Evolutionary conservation across 2,797 vertebrate species (phyloP).

Genomic region (Rhyacichthys aspro): DNA sequence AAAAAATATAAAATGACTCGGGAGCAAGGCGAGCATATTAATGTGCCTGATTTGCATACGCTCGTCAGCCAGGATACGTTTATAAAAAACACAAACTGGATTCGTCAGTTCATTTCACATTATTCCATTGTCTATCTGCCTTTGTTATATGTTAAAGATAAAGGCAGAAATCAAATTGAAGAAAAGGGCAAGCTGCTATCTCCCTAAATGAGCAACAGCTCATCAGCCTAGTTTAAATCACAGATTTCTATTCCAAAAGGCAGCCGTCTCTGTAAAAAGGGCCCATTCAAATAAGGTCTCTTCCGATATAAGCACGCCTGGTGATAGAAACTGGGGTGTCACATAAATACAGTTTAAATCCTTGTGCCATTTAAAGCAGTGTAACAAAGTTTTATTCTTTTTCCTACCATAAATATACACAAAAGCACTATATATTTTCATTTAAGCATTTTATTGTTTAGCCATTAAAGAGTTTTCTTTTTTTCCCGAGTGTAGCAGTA

Average conservation of each 20-base stretch:
- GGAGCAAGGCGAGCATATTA: conserved; percentile 85
- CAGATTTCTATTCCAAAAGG: conserved; percentile 84
- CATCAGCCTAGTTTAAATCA: conserved; percentile 85
- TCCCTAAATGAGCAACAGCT: conserved; percentile 86
- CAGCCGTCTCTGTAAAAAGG: conserved; percentile 69
- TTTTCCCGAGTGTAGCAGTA: background rate
- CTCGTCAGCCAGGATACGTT: conserved; percentile 84
- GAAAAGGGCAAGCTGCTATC: conserved; percentile 86
- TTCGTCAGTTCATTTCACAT: conserved; percentile 86
- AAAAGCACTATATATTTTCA: conserved; percentile 9
- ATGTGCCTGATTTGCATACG: conserved; percentile 85
- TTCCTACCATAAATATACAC: conserved; percentile 33
- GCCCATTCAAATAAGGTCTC: conserved; percentile 76
- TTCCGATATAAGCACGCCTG: conserved; percentile 67
- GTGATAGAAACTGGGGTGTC: conserved; percentile 62
- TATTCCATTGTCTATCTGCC: conserved; percentile 86
- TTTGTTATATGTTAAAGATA: conserved; percentile 88
- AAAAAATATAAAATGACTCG: conserved; percentile 85
- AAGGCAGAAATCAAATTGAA: conserved; percentile 85
- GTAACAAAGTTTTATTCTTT: conserved; percentile 59
- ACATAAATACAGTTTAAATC: conserved; percentile 70
- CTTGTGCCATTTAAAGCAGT: conserved; percentile 48
- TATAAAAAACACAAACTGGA: conserved; percentile 80
- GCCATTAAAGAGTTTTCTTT: conserved; percentile 14
- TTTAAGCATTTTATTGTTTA: conserved; percentile 16